Percentiles rank a stretch among this genome's conserved stretches.
Conservation (phyloP, 2,113 vertebrate species). For the Cololabis saira region DNA sequence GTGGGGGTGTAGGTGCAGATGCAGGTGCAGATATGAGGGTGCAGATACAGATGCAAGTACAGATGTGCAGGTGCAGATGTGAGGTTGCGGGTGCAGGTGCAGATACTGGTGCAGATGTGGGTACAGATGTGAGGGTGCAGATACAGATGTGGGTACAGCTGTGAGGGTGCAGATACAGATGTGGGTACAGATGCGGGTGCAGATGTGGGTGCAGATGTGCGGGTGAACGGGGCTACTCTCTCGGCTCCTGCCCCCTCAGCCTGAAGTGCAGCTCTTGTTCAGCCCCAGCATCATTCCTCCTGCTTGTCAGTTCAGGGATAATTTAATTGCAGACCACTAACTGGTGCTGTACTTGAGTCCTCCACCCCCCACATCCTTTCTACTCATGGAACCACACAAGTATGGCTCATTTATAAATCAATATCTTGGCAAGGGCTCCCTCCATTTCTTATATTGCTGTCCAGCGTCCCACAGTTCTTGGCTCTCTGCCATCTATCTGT, state of each 20-base stretch:
- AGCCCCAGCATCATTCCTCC: constrained; percentile 32
- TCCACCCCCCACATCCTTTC: constrained; percentile 14
- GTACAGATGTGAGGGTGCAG: too few relatives aligned
- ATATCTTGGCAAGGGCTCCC: constrained; percentile 64
- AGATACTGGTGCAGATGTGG: too few relatives aligned
- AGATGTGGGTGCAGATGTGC: too few relatives aligned
- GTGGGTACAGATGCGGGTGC: too few relatives aligned
- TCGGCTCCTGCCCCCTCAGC: not conserved
- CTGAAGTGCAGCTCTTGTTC: constrained; percentile 16
- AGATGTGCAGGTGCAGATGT: too few relatives aligned
- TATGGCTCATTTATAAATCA: constrained; percentile 69
- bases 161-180: too few relatives aligned
- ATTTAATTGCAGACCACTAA: constrained; percentile 70
- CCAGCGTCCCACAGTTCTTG: constrained; percentile 9
- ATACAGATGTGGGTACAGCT: too few relatives aligned
- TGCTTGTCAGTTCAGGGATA: constrained; percentile 48
- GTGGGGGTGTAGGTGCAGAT: too few relatives aligned
- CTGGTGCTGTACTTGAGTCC: constrained; percentile 22
- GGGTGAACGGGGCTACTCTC: not conserved
- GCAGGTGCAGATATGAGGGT: too few relatives aligned
- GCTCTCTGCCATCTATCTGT: constrained; percentile 23
- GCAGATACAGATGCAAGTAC: too few relatives aligned
- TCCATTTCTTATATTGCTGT: constrained; percentile 54
- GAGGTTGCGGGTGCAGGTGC: too few relatives aligned
- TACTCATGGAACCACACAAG: constrained; percentile 39